A percentile compares a stretch with the other conserved stretches of the same genome.
Conservation (phyloP, 2,888 invertebrate species). For the Pandemis corylana region DNA sequence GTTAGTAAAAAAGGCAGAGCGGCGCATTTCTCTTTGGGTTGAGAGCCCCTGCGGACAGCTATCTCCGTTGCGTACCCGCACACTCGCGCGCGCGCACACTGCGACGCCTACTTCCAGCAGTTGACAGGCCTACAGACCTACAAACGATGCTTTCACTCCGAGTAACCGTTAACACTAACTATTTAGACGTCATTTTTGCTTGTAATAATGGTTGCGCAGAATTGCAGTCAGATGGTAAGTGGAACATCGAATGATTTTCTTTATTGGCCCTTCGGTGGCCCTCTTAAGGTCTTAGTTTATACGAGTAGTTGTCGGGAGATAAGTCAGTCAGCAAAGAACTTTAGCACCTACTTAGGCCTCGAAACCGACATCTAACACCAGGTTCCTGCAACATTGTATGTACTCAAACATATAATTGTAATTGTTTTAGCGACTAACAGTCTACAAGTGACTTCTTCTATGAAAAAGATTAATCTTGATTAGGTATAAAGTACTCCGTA, state of each 20-base stretch:
- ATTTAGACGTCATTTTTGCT: conserved; percentile 55
- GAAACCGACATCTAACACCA: conserved; percentile 1
- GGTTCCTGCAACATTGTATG: conserved; percentile 8
- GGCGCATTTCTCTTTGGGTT: conserved; percentile 78
- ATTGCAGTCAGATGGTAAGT: conserved; percentile 70
- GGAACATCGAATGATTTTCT: conserved; percentile 76
- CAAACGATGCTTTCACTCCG: conserved; percentile 72
- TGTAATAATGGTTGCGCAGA: conserved; percentile 43
- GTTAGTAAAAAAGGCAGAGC: conserved; percentile 48
- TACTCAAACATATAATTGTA: background rate
- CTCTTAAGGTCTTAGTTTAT: conserved; percentile 67
- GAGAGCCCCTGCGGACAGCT: conserved; percentile 67
- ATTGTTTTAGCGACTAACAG: background rate
- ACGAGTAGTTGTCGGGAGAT: conserved; percentile 42
- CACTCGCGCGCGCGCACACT: conserved; percentile 56
- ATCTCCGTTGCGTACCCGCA: conserved; percentile 81
- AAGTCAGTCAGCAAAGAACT: background rate
- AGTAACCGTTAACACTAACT: conserved; percentile 49
- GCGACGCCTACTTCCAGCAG: conserved; percentile 62
- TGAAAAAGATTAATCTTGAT: no score
- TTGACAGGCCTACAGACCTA: conserved; percentile 81
- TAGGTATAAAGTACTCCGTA: no score
- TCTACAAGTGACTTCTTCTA: no score
- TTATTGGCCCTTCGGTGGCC: conserved; percentile 70
- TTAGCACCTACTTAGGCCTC: conserved; percentile 1